Evolutionary conservation across 35 echinoderm and acorn worm species (phyloP).

Genomic region (Acanthaster planci): DNA sequence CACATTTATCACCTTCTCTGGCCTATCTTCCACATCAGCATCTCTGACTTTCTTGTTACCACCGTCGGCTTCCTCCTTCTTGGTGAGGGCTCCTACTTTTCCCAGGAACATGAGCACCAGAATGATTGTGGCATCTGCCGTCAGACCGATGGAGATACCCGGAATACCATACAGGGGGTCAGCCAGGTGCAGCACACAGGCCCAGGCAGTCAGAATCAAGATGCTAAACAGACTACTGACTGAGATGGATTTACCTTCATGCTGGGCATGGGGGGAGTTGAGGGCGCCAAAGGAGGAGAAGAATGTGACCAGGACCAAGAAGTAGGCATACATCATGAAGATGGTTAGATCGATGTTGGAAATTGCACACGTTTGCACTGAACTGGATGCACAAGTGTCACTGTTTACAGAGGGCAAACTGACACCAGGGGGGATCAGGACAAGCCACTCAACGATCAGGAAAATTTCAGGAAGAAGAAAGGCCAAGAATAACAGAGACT

Average conservation of each 20-base stretch:
- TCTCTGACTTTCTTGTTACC: too few relatives aligned
- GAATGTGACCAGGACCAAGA: constrained; percentile 43
- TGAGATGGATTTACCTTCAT: constrained; percentile 40
- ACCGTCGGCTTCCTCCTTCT: too few relatives aligned
- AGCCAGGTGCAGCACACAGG: constrained; percentile 20
- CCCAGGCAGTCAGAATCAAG: constrained; percentile 43
- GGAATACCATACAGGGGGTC: constrained; percentile 25
- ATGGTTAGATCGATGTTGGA: constrained; percentile 30
- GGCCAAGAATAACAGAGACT: constrained; percentile 45
- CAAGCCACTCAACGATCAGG: constrained; percentile 47
- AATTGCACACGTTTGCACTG: constrained; percentile 24
- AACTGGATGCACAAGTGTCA: constrained; percentile 19
- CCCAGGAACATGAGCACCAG: constrained; percentile 12
- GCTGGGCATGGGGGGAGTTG: not conserved
- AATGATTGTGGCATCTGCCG: constrained; percentile 58
- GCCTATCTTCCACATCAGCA: too few relatives aligned
- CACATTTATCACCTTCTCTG: too few relatives aligned
- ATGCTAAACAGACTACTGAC: constrained; percentile 33
- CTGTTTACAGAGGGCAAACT: not conserved
- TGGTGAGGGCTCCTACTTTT: not conserved
- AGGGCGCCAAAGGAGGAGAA: constrained; percentile 20
- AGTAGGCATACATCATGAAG: constrained; percentile 53
- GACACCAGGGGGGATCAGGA: constrained; percentile 31
- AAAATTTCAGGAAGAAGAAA: constrained; percentile 44
- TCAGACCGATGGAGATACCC: constrained; percentile 37